Evolutionary conservation across 2,888 invertebrate species (phyloP).

Genomic region (Dasypogon diadema): DNA sequence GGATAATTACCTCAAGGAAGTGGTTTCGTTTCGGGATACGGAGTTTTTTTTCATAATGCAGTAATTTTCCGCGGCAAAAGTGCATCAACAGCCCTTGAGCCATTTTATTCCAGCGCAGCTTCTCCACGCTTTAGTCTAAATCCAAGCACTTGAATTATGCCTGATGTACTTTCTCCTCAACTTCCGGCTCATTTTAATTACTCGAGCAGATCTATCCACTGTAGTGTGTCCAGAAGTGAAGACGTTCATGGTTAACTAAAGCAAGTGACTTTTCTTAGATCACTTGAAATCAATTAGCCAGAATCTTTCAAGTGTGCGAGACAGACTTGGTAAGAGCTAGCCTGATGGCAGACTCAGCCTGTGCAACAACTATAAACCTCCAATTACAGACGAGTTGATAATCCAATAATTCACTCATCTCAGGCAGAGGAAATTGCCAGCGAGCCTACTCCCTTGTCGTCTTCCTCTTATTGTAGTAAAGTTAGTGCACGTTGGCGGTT

Average conservation of each 20-base stretch:
- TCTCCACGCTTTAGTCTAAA: background rate
- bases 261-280: background rate
- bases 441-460: background rate
- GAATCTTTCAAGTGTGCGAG: conserved; percentile 10
- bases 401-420: conserved; percentile 19
- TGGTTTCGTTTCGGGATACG: too few species aligned
- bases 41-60: too few species aligned
- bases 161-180: background rate
- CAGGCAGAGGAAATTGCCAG: conserved; percentile 27
- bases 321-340: background rate
- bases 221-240: background rate
- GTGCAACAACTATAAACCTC: background rate
- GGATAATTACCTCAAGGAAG: conserved; percentile 1
- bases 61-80: too few species aligned
- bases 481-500: conserved; percentile 12
- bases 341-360: background rate
- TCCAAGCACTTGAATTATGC: background rate
- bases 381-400: background rate
- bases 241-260: background rate
- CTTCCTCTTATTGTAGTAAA: background rate
- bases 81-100: background rate
- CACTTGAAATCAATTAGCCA: conserved; percentile 36
- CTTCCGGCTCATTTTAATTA: background rate
- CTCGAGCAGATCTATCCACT: background rate
- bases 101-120: background rate